Evolutionary conservation across 2,797 vertebrate species (phyloP).

Genomic region (Propithecus deckenii): DNA sequence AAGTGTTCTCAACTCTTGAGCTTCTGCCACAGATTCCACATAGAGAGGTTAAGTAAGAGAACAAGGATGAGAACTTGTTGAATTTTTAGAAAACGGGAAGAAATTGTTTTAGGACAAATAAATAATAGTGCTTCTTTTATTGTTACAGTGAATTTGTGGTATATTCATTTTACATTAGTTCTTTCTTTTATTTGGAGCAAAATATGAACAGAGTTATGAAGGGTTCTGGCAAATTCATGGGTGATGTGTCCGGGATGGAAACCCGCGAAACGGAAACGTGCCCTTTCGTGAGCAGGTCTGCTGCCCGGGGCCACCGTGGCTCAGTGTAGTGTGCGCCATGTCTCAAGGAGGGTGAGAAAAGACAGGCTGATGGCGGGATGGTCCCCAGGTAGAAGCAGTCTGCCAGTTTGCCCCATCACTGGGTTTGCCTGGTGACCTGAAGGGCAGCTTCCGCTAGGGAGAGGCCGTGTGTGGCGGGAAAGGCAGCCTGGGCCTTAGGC

Average conservation of each 20-base stretch:
- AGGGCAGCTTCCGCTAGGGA: neutral
- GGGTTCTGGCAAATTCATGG: neutral
- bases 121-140: neutral
- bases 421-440: neutral
- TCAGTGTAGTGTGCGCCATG: too few relatives aligned
- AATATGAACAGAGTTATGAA: neutral
- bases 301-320: accelerated
- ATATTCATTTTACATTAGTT: neutral
- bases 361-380: neutral
- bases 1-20: neutral
- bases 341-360: neutral
- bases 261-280: accelerated
- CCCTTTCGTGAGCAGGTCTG: accelerated
- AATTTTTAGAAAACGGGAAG: neutral
- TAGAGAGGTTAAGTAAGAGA: neutral
- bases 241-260: accelerated
- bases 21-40: accelerated
- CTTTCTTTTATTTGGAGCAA: neutral
- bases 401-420: neutral
- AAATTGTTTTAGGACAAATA: neutral
- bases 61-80: neutral
- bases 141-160: neutral
- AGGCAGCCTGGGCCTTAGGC: neutral
- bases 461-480: accelerated
- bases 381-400: neutral